phyloP scores from a whole-genome alignment of 2,113 vertebrate species.

The Zootoca vivipara region DNA sequence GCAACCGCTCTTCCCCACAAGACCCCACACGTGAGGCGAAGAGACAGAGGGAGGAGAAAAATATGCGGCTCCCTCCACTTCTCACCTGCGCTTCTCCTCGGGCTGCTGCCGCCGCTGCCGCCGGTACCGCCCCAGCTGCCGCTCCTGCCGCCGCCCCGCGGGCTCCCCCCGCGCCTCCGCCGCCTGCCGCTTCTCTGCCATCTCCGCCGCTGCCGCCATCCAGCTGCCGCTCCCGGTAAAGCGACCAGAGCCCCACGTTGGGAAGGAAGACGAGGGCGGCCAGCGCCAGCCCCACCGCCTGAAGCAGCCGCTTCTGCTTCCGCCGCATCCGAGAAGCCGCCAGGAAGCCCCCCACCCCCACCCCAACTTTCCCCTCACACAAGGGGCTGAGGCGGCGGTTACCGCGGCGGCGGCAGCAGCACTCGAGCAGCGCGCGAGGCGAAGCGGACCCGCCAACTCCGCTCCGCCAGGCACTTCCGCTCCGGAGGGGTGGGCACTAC shows the following conservation, averaged over 20 bases:
- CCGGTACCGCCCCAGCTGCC: conserved; percentile 76
- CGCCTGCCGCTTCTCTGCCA: conserved; percentile 66
- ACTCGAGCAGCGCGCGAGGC: conserved; percentile 41
- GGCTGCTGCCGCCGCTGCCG: conserved; percentile 12
- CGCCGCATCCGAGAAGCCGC: conserved; percentile 84
- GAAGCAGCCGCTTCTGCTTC: conserved; percentile 91
- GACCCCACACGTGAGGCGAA: background rate
- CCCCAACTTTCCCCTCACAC: conserved; percentile 55
- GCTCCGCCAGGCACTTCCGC: conserved; percentile 74
- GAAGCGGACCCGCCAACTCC: conserved; percentile 45
- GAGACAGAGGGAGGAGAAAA: background rate
- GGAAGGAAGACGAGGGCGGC: conserved; percentile 89
- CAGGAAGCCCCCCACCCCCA: conserved; percentile 20
- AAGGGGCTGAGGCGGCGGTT: background rate
- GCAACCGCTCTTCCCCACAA: background rate
- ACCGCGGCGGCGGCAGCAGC: background rate
- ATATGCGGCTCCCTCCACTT: conserved; percentile 9
- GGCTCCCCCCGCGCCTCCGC: conserved; percentile 42
- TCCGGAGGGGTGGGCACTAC: conserved; percentile 51
- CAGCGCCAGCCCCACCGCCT: conserved; percentile 85
- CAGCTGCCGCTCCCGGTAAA: conserved; percentile 88
- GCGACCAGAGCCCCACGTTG: conserved; percentile 94
- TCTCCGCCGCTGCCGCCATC: conserved; percentile 80
- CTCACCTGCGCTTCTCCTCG: conserved; percentile 2
- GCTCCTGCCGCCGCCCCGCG: conserved; percentile 75